Evolutionary conservation across 2,113 vertebrate genomes (phyloP).

Genomic region (Athene noctua): DNA sequence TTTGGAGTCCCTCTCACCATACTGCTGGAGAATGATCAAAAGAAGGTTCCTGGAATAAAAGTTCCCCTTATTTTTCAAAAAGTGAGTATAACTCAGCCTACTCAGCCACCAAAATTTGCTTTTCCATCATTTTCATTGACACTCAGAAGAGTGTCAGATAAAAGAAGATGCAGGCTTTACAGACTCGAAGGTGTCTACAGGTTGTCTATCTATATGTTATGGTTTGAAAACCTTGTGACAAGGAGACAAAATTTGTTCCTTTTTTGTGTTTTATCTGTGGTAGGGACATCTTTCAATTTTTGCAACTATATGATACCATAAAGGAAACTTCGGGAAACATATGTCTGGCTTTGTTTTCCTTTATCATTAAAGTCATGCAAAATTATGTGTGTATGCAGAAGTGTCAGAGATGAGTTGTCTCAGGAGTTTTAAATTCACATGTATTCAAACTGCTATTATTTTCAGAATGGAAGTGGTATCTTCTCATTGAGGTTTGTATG

Average conservation of each 20-base stretch:
- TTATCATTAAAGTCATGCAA: not conserved
- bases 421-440: not conserved
- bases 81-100: conserved; percentile 68
- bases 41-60: conserved; percentile 85
- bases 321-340: not conserved
- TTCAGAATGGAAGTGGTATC: not conserved
- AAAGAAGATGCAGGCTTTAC: not conserved
- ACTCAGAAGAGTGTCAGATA: not conserved
- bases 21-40: conserved; percentile 89
- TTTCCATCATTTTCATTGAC: not conserved
- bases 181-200: not conserved
- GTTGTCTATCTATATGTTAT: not conserved
- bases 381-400: not conserved
- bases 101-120: not conserved
- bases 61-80: conserved; percentile 92
- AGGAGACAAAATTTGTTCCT: not conserved
- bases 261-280: not conserved
- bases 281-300: not conserved
- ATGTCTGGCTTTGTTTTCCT: not conserved
- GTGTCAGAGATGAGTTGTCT: not conserved
- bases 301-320: not conserved
- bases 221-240: not conserved
- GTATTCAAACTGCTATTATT: not conserved
- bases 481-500: not conserved
- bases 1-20: conserved; percentile 87